Evolutionary conservation across 2,113 vertebrate genomes (phyloP), one percentile per base, ranked within the genome.

Genomic region (Nanorana parkeri): DNA sequence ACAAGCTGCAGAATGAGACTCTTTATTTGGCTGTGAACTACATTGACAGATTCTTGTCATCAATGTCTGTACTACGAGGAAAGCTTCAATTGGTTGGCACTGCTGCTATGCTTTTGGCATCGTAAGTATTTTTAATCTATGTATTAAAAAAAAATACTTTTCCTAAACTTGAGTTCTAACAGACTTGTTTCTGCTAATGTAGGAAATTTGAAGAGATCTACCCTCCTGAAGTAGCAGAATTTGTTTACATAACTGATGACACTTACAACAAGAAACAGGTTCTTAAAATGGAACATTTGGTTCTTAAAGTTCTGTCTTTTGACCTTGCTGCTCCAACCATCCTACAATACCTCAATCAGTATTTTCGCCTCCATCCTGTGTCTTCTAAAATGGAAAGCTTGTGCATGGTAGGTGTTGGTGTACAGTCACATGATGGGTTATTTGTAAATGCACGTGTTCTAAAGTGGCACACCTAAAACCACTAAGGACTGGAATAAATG

Each of bases 191-290:
- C 83, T 68, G 10, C 90, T 64, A 55, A 77, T 87, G 32, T 85
- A 99, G 98, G 60, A 99, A 99, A 85, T 99, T 99, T 91, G 98
- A 99, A 85, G 98, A 99, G 88, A 99, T 99, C 88, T 99, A 99
- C 83, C 97, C 98, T 52, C 98, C 98, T 8, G 97, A 99, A 92
- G 97, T 99, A 84, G 93, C 96, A 0, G 98, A 99, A 85, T 99
- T 99, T 86, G 98, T 99, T 54, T 99, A 99, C 91, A 99, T 99
- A 89, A 99, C 98, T 51, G 98, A 99, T 0, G 98, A 99, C 87
- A 99, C 98, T 61, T 99, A 99, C 75, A 96, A 96, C 2, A 99
- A 98, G 91, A 98, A 99, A 83, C 98, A 99, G 85, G 97, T 99
- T 87, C 91, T 99, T 41, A 93, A 95, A 86, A 99, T 99, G 98